These are phyloP conservation scores for Torymus texanus DNA, from an alignment of 2,888 invertebrate genomes.

Conservation along the genomic window DNA sequence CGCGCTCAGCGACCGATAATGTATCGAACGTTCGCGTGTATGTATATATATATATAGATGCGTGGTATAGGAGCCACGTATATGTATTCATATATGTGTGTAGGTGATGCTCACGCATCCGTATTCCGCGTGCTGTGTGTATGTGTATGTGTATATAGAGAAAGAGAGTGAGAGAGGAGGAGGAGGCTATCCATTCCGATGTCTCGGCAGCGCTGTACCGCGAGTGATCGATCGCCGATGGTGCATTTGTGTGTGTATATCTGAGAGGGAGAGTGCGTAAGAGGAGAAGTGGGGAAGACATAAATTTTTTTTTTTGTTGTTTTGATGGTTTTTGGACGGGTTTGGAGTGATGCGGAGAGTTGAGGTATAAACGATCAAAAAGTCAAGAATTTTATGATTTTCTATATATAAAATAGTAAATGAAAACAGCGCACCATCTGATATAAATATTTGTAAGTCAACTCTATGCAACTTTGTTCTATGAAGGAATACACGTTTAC, in stretches of 20 bases:
- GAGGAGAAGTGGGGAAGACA: conserved; percentile 1
- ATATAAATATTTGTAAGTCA: too few species aligned
- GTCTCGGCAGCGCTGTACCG: background rate
- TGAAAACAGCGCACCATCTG: too few species aligned
- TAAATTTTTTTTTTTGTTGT: conserved; percentile 27
- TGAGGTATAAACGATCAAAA: too few species aligned
- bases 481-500: too few species aligned
- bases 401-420: too few species aligned
- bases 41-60: too few species aligned
- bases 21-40: conserved; percentile 44
- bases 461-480: too few species aligned
- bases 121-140: conserved; percentile 36
- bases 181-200: conserved; percentile 37
- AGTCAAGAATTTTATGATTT: too few species aligned
- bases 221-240: conserved; percentile 30
- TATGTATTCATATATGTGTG: too few species aligned
- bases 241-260: background rate
- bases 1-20: conserved; percentile 43
- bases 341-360: too few species aligned
- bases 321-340: background rate
- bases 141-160: too few species aligned
- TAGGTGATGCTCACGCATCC: conserved; percentile 34
- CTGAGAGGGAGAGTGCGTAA: background rate
- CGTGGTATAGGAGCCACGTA: background rate
- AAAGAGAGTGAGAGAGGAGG: too few species aligned